phyloP scores from a whole-genome alignment of 2,113 vertebrate genomes.

The Xenotilapia caudafasciata region DNA sequence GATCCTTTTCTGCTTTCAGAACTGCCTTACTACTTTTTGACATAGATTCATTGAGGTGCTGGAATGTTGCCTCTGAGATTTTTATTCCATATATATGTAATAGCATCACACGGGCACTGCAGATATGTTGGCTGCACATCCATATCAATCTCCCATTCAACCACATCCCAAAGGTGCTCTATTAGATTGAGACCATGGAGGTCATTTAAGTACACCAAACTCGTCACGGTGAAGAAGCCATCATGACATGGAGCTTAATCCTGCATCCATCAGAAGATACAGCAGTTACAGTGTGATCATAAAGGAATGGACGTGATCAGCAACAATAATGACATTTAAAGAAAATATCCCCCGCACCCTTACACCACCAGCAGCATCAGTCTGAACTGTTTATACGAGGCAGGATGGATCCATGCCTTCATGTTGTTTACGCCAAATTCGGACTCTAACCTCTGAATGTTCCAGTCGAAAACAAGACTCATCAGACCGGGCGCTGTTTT shows the following conservation, averaged over 20 bases:
- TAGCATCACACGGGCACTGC: not conserved
- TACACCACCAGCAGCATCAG: not conserved
- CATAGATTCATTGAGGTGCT: not conserved
- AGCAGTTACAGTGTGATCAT: not conserved
- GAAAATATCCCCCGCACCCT: not conserved
- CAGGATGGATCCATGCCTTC: not conserved
- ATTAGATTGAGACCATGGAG: not conserved
- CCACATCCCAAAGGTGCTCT: not conserved
- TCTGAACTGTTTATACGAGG: not conserved
- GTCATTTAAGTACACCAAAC: not conserved
- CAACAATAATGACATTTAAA: not conserved
- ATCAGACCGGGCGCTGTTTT: not conserved
- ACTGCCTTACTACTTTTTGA: not conserved
- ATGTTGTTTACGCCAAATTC: not conserved
- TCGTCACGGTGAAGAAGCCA: not conserved
- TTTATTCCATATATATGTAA: not conserved
- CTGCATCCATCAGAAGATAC: not conserved
- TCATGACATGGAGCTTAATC: not conserved
- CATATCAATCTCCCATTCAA: not conserved
- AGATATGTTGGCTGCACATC: not conserved
- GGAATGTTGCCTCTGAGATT: not conserved
- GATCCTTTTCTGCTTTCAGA: not conserved
- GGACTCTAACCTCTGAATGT: not conserved
- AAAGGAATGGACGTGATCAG: not conserved
- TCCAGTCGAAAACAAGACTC: not conserved